Conservation (phyloP, 2,888 invertebrate species). For the Nephrocerus scutellatus region DNA sequence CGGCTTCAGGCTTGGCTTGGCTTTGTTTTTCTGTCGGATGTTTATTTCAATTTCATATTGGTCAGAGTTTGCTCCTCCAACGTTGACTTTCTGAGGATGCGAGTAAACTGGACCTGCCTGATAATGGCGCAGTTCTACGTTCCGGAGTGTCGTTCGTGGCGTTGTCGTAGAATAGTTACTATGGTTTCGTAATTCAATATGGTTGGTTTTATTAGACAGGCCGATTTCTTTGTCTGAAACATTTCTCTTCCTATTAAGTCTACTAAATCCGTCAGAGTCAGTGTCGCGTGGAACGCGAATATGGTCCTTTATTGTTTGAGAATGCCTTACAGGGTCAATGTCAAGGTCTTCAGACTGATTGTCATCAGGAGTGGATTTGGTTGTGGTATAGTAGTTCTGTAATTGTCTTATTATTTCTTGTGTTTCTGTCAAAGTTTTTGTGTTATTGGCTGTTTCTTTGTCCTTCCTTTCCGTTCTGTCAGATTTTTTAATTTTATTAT, state of each 20-base stretch:
- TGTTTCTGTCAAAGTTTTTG: neutral
- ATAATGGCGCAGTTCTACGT: slow-evolving; percentile 36
- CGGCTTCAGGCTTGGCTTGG: slow-evolving; percentile 20
- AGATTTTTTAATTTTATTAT: no score
- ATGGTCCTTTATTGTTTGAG: slow-evolving; percentile 6
- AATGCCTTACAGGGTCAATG: slow-evolving; percentile 11
- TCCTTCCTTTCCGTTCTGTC: neutral
- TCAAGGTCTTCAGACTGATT: slow-evolving; percentile 8
- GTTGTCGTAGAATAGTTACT: no score
- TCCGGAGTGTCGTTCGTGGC: slow-evolving; percentile 25
- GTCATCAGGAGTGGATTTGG: no score
- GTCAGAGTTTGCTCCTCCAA: slow-evolving; percentile 36
- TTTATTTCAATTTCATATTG: slow-evolving; percentile 48
- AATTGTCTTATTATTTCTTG: neutral
- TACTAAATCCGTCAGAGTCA: slow-evolving; percentile 18
- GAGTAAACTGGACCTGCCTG: slow-evolving; percentile 31
- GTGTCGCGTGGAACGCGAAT: slow-evolving; percentile 24
- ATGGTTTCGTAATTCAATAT: no score
- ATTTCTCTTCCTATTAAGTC: no score
- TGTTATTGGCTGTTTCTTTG: neutral
- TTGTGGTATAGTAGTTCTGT: no score
- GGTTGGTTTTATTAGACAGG: no score
- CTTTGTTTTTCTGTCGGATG: slow-evolving; percentile 42
- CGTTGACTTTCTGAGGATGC: slow-evolving; percentile 37
- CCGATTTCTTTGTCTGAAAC: no score